These are phyloP conservation scores for Cervus canadensis DNA, from an alignment of 2,113 vertebrate genomes.

Conservation along the genomic window DNA sequence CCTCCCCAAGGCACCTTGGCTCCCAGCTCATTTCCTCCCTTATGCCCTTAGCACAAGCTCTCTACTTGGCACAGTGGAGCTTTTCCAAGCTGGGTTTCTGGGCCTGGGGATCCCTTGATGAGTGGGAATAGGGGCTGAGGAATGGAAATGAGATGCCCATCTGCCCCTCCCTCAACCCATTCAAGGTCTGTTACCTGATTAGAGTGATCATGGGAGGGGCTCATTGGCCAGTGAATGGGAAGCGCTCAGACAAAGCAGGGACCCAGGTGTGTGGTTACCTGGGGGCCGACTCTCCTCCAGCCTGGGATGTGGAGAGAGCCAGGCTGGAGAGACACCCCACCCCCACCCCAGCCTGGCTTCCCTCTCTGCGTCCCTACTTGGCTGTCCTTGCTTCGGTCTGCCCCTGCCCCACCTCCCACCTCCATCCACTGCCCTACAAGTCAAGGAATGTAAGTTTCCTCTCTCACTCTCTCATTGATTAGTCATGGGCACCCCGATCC, in stretches of 20 bases:
- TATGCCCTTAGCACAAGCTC: neutral
- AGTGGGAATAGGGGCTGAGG: neutral
- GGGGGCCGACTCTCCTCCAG: neutral
- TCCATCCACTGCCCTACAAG: conserved; percentile 74
- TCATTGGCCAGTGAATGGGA: neutral
- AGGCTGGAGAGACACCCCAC: neutral
- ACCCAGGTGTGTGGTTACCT: conserved; percentile 43
- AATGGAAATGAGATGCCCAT: neutral
- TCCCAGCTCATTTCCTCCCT: conserved; percentile 55
- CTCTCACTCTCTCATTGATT: conserved; percentile 72
- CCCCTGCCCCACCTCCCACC: conserved; percentile 75
- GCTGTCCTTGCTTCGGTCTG: conserved; percentile 61
- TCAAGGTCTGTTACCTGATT: neutral
- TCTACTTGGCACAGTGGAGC: neutral
- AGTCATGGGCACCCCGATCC: conserved; percentile 74
- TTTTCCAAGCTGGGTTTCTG: neutral
- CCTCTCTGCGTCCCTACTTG: conserved; percentile 69
- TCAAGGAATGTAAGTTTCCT: conserved; percentile 73
- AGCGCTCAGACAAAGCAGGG: neutral
- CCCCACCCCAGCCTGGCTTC: neutral
- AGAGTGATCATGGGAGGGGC: neutral
- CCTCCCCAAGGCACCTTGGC: conserved; percentile 60
- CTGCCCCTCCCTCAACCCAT: neutral
- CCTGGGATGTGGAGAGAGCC: neutral
- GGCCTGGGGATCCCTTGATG: neutral